Evolutionary conservation across 2,113 vertebrate species (phyloP), one percentile per base, ranked within the genome.

Genomic region (Parus major): DNA sequence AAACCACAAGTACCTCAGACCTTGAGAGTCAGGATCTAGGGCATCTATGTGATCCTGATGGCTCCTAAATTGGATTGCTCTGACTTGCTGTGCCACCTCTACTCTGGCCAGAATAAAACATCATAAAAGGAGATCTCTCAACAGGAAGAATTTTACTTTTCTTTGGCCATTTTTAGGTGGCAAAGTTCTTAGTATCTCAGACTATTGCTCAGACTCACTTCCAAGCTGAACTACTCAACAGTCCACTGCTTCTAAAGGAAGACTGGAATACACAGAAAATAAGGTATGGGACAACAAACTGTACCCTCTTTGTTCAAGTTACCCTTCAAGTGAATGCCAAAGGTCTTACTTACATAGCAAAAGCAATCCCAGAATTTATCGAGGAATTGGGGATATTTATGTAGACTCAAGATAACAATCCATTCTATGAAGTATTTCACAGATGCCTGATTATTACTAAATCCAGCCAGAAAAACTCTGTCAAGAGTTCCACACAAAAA

Each of bases 341-440:
- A 90, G 19, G 35, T 60, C 29, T 73, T 97, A 96, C 98, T 98
- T 98, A 99, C 99, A 91, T 97, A 97, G 90, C 81, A 98, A 97
- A 99, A 99, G 82, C 98, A 99, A 86, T 92, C 88, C 99, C 99
- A 99, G 79, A 99, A 98, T 52, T 97, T 98, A 33, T 98, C 97
- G 47, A 99, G 97, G 89, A 98, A 98, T 2, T 98, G 97, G 2
- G 99, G 99, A 79, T 98, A 98, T 56, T 76, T 98, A 85, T 98
- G 95, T 28, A 99, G 98, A 88, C 98, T 98, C 94, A 99, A 93
- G 81, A 99, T 98, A 94, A 99, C 97, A 91, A 98, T 96, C 99
- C 99, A 99, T 92, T 99, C 99, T 36, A 99, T 98, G 44, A 99
- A 97, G 93, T 99, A 99, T 86, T 99, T 99, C 76, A 99, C 98